A percentile compares a stretch with the other conserved stretches of the same genome.
Conservation (phyloP, 2,888 invertebrate species). For the Hypsopygia costalis region DNA sequence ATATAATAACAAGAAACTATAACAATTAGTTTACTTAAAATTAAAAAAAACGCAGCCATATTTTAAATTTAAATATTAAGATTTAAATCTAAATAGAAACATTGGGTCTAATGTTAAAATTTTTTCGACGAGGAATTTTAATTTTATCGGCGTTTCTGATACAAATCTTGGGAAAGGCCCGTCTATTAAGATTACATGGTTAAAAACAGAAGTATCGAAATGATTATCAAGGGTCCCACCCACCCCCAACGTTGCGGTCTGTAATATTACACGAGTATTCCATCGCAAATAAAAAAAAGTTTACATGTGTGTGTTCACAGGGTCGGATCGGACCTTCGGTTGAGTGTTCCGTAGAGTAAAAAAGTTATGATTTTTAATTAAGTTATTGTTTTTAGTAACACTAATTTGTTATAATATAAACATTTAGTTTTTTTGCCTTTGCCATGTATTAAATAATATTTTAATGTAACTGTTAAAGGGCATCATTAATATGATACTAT, state of each 20-base stretch:
- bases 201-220: conserved; percentile 19
- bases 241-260: conserved; percentile 18
- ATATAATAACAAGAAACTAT: background rate
- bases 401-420: too few species aligned
- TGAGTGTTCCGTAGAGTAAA: too few species aligned
- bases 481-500: too few species aligned
- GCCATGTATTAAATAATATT: too few species aligned
- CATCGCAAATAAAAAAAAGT: too few species aligned
- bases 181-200: conserved; percentile 21
- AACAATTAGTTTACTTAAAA: conserved; percentile 2
- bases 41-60: conserved; percentile 4
- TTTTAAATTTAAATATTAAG: background rate
- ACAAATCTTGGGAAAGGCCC: conserved; percentile 8
- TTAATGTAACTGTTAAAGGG: too few species aligned
- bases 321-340: too few species aligned
- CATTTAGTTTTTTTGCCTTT: too few species aligned
- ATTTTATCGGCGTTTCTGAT: conserved; percentile 13
- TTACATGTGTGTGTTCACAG: too few species aligned
- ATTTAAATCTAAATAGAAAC: conserved; percentile 4
- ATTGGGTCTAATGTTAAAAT: conserved; percentile 5
- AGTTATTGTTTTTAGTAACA: too few species aligned
- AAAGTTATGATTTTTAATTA: too few species aligned
- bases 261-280: conserved; percentile 11
- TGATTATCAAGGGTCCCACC: conserved; percentile 18
- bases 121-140: background rate